Base-by-base conservation (phyloP, 2,113 vertebrate species). In the Crypturellus undulatus region DNA sequence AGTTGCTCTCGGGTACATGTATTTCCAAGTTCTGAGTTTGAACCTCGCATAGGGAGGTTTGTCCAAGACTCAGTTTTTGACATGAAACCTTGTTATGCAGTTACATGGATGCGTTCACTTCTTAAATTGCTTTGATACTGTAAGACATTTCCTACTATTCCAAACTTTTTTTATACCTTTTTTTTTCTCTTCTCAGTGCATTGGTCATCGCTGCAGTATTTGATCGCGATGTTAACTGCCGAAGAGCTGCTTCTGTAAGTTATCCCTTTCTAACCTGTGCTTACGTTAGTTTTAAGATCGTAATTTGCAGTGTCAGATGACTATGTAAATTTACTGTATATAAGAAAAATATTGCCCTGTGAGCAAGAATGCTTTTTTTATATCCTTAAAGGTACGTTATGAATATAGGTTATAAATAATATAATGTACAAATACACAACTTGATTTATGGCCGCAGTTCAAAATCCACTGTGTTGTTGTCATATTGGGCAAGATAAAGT, bases 211-310 rank as follows among this genome's bases (percentile, higher is more conserved):
- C 98, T 21, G 97, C 98, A 32, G 95, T 99, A 25, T 99, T 99
- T 93, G 99, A 99, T 86, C 97, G 98, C 49, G 98, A 98, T 34
- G 94, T 99, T 73, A 99, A 98, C 83, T 99, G 99, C 96, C 98
- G 99, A 79, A 98, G 98, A 97, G 99, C 99, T 36, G 99, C 99
- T 8, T 99, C 99, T 38, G 99, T 99, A 97, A 99, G 98, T 98
- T 69, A 21, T 7, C 34, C 58, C 58, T 3, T 89, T 67, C 51
- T 28, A 58, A 2, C 36, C 71, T 85, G 2, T 42, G 16, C 5
- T 63, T 82, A 45, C 89, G 42, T 24, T 68, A 3, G 7, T 72
- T 79, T 72, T 42, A 17, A 30, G 54, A 77, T 52, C 45, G 36
- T 59, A 14, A 70, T 51, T 47, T 56, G 22, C 71, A 54, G 25